Base-by-base conservation (phyloP, 2,888 invertebrate species). In the Unio pictorum region DNA sequence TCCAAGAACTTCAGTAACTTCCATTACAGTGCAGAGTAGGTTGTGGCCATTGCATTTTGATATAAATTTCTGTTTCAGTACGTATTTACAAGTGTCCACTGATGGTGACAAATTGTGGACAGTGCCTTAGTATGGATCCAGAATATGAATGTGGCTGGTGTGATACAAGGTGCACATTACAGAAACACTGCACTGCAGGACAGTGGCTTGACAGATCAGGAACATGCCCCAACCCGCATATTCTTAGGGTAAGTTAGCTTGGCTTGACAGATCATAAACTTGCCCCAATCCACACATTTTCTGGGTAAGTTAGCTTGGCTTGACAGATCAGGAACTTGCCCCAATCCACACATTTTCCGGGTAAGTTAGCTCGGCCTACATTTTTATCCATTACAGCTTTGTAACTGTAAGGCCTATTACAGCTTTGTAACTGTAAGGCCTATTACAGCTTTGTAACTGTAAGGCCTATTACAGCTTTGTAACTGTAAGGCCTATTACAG, bases 21-120 rank as follows among this genome's bases (percentile, higher is more conserved):
- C 20, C 58, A 20, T 20, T 58, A 20, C 26, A 58, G 20, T 58
- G 26, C 58, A 20, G 20, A 58, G n/a, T 23, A 11, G 58, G 15
- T 20, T 26, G 28, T 18, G 4, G 28, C 28, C 61, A 61, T n/a
- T 65, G 18, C 11, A 61, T 30, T 23, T 64, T 64, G 11, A 1
- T 60, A 4, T 54, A 45, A 17, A 57, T 58, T 59, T 66, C 66
- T 55, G 18, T 79, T 68, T 60, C 76, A 89, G 90, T 90, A 20
- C 81, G 88, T 54, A 88, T 91, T 67, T 92, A 91, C 86, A 90
- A 91, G 71, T 99, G 99, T 91, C 95, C 95, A 72, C 95, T 96
- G 89, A 97, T 99, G 96, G 98, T 98, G n/a, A 95, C 97, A 89
- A 98, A 98, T 91, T 99, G 98, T 91, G 98, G 98, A 11, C 95